Base-by-base conservation (phyloP, 2,888 invertebrate genomes). In the Cerastis leucographa region DNA sequence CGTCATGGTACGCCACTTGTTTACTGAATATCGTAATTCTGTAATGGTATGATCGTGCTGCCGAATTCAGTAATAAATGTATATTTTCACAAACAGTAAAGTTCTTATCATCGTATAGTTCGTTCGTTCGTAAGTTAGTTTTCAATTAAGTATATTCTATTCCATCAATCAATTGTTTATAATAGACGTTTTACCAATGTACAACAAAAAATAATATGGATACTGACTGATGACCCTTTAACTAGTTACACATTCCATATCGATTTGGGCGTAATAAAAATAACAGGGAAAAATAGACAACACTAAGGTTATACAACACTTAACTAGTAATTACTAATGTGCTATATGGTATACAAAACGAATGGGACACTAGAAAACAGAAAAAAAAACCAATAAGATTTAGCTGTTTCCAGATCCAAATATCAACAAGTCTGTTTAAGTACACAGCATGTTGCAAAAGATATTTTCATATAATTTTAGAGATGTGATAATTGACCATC, bases 1-100 rank as follows among this genome's bases (percentile, higher is more conserved):
- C n/a, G n/a, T n/a, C n/a, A n/a, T n/a, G n/a, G n/a, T n/a, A n/a
- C n/a, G n/a, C n/a, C n/a, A n/a, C n/a, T n/a, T n/a, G 35, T 35
- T 35, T 35, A 2, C 35, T 35, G 35, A 35, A 46, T 64, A 71
- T 25, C 67, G 22, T n/a, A 42, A 70, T 59, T 70, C 64, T 59
- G 22, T 65, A n/a, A 66, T 69, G 62, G 14, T 25, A 3, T 12
- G 29, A n/a, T 17, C 25, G 62, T 71, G 67, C 19, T 59, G 17
- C 6, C 6, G 3, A 67, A 66, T 46, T 61, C 59, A 8, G 54
- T 17, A 8, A 59, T 62, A n/a, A 12, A 11, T 44, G 11, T 42
- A 1, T 17, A 8, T 42, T 35, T 68, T n/a, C 6, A 8, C n/a
- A 46, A n/a, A 35, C 9, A 68, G 19, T 3, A 40, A 40, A 66